Base-by-base conservation (phyloP, 2,888 invertebrate genomes). In the Leptodirus hochenwartii region DNA sequence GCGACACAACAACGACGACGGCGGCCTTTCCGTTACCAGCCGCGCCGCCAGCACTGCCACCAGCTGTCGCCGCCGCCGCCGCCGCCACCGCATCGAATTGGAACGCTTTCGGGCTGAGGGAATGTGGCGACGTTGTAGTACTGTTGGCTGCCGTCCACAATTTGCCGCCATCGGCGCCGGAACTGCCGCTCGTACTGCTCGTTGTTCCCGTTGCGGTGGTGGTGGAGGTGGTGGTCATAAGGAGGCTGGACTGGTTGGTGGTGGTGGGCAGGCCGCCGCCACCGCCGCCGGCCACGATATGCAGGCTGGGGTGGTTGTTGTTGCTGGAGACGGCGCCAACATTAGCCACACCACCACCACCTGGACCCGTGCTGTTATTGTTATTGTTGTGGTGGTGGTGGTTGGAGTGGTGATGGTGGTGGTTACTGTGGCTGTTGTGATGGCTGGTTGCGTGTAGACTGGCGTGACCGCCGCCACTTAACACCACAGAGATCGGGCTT, bases 401-500 rank as follows among this genome's bases (percentile, higher is more conserved):
- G 6, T 20, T 6, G 20, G n/a, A n/a, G 56, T 43, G 62, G n/a
- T n/a, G n/a, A n/a, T n/a, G n/a, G n/a, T 46, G 47, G 44, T 36
- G 49, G 53, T 8, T 20, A n/a, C 20, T 9, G 6, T 20, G 20
- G 20, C 6, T 6, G 56, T 43, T 62, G 58, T 47, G 58, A 56
- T 45, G 54, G 59, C 36, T 51, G n/a, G 8, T 20, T 6, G 8
- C 20, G 20, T 9, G 8, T 9, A 57, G 45, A 54, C 60, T 24
- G 45, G 57, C 34, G 47, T 58, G 47, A 52, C 59, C 39, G 51
- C 54, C 36, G 49, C 69, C 69, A 22, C 74, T 73, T 40, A 73
- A 61, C 34, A 73, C 75, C 34, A 75, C 73, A 30, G 82, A 68
- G 41, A 81, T 80, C 27, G 87, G 85, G 46, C 81, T 81, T 35